Base-by-base conservation (phyloP, 2,113 vertebrate species). In the Montifringilla adamsi region DNA sequence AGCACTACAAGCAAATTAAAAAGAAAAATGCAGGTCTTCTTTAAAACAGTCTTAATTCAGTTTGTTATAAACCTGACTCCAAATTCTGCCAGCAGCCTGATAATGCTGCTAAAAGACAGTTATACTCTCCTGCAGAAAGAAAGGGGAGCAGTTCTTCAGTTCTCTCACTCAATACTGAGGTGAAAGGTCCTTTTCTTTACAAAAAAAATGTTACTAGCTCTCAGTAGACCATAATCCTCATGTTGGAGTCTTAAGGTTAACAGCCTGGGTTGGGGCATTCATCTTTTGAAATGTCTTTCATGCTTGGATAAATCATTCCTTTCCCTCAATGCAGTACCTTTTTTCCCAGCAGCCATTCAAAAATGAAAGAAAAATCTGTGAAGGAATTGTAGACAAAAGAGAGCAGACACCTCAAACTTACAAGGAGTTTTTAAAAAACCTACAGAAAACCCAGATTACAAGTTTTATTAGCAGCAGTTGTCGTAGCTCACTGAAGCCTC, bases 261-360 rank as follows among this genome's bases (percentile, higher is more conserved):
- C 35, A 75, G 27, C 13, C 44, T 81, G 80, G 73, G 83, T 56
- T 91, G 76, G 68, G 27, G 86, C 52, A 78, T 81, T 55, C 6
- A 3, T 86, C 75, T 92, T 94, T 90, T 78, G 94, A 95, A 90
- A 94, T 35, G 16, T 41, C 72, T 80, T 92, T 91, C 33, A n/a
- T 44, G 24, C 31, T 41, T 63, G 12, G 52, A 90, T 63, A 89
- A 89, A 84, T 78, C 76, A 75, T 60, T 75, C 31, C 69, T 63
- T 90, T 84, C 27, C 13, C 35, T 78, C 2, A 0, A 41, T n/a
- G 43, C 60, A 74, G 30, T 28, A 66, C n/a, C 35, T 35, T 94
- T 95, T 69, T 72, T 60, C 43, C 52, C 64, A 86, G 63, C 30
- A 80, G 86, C n/a, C 39, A 39, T 28, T 86, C 72, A 67, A 83